phyloP scores from a whole-genome alignment of 2,888 invertebrate species.

The Clanis bilineata region DNA sequence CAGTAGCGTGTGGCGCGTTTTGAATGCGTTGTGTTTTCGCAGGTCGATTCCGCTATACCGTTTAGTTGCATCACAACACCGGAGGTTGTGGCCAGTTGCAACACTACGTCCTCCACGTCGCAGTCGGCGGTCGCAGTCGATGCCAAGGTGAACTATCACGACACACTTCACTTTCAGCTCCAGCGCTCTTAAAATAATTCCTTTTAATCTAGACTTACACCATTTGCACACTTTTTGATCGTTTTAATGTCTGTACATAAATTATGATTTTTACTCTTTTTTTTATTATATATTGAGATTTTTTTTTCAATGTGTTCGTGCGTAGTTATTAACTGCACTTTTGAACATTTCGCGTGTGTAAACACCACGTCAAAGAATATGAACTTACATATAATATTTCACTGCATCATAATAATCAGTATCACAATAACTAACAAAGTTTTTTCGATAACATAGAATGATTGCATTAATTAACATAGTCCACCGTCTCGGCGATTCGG shows the following conservation, averaged over 20 bases:
- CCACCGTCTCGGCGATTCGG: neutral
- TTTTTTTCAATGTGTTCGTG: neutral
- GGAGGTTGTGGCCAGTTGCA: slow-evolving; percentile 74
- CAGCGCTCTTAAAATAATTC: slow-evolving; percentile 14
- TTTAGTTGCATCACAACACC: slow-evolving; percentile 80
- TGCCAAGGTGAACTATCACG: slow-evolving; percentile 56
- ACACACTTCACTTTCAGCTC: slow-evolving; percentile 18
- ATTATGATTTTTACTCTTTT: neutral
- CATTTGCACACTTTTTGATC: slow-evolving; percentile 42
- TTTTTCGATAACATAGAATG: neutral
- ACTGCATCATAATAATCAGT: neutral
- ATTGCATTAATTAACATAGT: neutral
- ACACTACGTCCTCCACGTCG: slow-evolving; percentile 63
- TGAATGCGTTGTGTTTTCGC: slow-evolving; percentile 45
- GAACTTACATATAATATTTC: neutral
- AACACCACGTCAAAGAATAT: neutral
- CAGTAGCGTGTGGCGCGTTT: slow-evolving; percentile 19
- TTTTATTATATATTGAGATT: neutral
- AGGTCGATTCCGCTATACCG: slow-evolving; percentile 77
- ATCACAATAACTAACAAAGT: neutral
- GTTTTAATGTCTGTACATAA: slow-evolving; percentile 2
- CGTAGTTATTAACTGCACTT: neutral
- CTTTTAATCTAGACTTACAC: slow-evolving; percentile 27
- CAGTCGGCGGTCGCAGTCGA: slow-evolving; percentile 62
- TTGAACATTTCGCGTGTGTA: neutral